phyloP scores from a whole-genome alignment of 2,113 vertebrate genomes.

The Hippopotamus amphibius region DNA sequence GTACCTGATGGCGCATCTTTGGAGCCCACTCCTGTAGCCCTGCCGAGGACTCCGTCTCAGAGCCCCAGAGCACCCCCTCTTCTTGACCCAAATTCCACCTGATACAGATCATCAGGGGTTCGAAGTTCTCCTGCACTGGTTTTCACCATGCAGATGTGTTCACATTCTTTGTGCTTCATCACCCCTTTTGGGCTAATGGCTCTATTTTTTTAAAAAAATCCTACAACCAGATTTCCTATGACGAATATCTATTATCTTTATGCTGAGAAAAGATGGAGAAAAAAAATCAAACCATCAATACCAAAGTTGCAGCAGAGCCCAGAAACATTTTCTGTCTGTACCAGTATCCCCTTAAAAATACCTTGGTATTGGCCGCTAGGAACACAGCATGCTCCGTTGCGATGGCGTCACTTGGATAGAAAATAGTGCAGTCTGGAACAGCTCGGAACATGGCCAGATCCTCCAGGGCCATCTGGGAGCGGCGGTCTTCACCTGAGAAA shows the following conservation, averaged over 20 bases:
- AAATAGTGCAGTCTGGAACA: constrained; percentile 91
- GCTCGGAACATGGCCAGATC: constrained; percentile 95
- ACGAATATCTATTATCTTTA: not conserved
- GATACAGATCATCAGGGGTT: too few species aligned
- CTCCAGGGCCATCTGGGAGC: constrained; percentile 94
- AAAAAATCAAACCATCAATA: not conserved
- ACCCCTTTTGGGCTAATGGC: not conserved
- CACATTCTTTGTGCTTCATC: not conserved
- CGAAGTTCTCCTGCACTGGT: not conserved
- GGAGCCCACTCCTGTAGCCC: not conserved
- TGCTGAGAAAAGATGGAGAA: not conserved
- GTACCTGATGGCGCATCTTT: not conserved
- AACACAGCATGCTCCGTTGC: constrained; percentile 91
- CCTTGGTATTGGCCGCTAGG: constrained; percentile 91
- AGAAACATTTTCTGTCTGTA: not conserved
- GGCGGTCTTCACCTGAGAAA: constrained; percentile 90
- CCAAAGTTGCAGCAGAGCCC: not conserved
- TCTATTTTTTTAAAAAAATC: not conserved
- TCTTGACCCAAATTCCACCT: not conserved
- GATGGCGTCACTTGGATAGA: constrained; percentile 93
- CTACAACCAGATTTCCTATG: not conserved
- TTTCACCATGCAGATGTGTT: not conserved
- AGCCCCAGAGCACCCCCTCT: not conserved
- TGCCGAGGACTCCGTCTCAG: not conserved
- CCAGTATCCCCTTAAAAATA: constrained; percentile 62